Evolutionary conservation across 2,888 invertebrate genomes (phyloP).

Genomic region (Drosophila limbata): DNA sequence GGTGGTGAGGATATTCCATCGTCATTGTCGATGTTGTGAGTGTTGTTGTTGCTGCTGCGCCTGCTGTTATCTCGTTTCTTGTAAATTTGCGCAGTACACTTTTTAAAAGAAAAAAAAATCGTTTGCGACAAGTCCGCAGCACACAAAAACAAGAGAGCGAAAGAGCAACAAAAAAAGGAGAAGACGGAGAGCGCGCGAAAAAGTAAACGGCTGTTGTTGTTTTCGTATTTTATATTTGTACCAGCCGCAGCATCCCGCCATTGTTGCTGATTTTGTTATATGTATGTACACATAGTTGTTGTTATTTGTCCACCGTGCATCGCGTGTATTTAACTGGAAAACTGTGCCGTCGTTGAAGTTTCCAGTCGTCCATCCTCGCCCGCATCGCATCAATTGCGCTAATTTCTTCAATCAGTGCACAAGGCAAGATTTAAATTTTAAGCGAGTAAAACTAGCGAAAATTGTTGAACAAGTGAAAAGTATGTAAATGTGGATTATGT

Average conservation of each 20-base stretch:
- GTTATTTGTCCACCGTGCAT: conserved; percentile 52
- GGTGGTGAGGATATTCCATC: conserved; percentile 73
- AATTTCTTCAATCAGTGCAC: conserved; percentile 78
- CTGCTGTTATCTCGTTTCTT: conserved; percentile 62
- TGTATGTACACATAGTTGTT: conserved; percentile 20
- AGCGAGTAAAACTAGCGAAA: conserved; percentile 77
- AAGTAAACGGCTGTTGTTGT: conserved; percentile 58
- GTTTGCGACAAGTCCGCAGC: conserved; percentile 9
- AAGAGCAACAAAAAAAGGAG: conserved; percentile 22
- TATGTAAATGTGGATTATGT: conserved; percentile 9
- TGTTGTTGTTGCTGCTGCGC: conserved; percentile 55
- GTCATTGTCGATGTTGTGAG: conserved; percentile 58
- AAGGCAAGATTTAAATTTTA: conserved; percentile 68
- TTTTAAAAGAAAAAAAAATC: conserved; percentile 17
- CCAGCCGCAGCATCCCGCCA: conserved; percentile 65
- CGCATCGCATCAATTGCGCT: conserved; percentile 74
- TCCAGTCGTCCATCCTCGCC: conserved; percentile 29
- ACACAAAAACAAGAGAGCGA: conserved; percentile 18
- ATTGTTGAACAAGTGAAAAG: conserved; percentile 71
- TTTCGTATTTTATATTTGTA: conserved; percentile 45
- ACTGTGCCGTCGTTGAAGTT: conserved; percentile 61
- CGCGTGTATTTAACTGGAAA: conserved; percentile 79
- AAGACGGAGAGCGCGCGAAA: conserved; percentile 48
- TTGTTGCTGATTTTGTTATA: conserved; percentile 52
- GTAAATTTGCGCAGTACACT: conserved; percentile 72